Evolutionary conservation across 2,888 invertebrate genomes (phyloP), one percentile per base, ranked within the genome.

Genomic region (Scaptodrosophila latifasciaeformis): DNA sequence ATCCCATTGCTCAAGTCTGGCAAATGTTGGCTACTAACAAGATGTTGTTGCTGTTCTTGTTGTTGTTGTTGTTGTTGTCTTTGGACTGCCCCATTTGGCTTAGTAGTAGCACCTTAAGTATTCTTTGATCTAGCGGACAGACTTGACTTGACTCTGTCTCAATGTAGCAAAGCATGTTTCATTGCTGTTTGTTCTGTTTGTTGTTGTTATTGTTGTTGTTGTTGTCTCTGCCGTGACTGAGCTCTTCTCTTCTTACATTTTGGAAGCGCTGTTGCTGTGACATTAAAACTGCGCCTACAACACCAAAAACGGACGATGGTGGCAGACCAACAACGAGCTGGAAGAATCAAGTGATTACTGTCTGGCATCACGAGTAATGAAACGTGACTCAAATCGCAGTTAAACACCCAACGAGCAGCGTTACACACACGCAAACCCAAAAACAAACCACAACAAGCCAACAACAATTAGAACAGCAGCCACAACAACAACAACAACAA

Each of bases 291-390:
- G 31, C 42, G 13, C 9, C 10, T 37, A 31, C 56, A 54, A 59
- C 61, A 65, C 53, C 65, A 62, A 60, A 63, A 54, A 57, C 46
- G 53, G 54, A 49, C 31, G 31, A 5, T 2, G 37, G 24, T 24
- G 3, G 24, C 24, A 5, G 37, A 10, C 37, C 31, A 18, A 19
- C 18, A 46, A 31, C 18, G 39, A 37, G 19, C 35, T 29, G 15
- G 31, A 49, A 45, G n/a, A 81, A 77, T 81, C 81, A 77, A 77
- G 81, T 77, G 81, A 82, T 79, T 81, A 80, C 82, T 75, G 76
- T 76, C 79, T 82, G 54, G 72, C 72, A 81, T 79, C 79, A 79
- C 79, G 82, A 79, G 77, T 81, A 82, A 82, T 81, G 81, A 81
- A 79, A 79, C 79, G 79, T 79, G 79, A 79, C 79, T 79, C 76